Evolutionary conservation across 1,140 invertebrate species (phyloP).

Genomic region (Drosophila mauritiana): DNA sequence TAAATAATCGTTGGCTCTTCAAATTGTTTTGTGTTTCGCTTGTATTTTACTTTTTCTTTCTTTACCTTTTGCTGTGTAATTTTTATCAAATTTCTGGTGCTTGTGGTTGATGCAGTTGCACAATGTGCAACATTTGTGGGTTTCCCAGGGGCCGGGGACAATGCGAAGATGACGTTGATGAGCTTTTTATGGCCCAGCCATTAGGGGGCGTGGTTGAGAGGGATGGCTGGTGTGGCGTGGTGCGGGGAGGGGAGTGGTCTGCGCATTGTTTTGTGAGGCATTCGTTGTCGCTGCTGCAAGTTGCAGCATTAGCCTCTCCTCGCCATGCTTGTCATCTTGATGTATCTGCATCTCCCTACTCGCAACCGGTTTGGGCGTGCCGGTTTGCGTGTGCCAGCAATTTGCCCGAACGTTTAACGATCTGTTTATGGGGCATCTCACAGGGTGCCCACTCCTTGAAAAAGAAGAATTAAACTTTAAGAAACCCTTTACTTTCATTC

Average conservation of each 20-base stretch:
- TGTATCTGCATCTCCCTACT: constrained; percentile 52
- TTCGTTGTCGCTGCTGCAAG: constrained; percentile 47
- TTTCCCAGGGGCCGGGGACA: constrained; percentile 18
- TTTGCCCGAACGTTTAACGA: constrained; percentile 76
- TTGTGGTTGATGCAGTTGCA: constrained; percentile 33
- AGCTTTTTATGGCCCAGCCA: constrained; percentile 78
- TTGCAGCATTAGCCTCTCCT: constrained; percentile 68
- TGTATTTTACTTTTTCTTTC: constrained; percentile 43
- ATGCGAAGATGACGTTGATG: constrained; percentile 66
- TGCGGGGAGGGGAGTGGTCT: not conserved
- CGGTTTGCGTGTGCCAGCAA: constrained; percentile 71
- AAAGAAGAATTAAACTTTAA: constrained; percentile 14
- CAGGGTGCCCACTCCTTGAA: constrained; percentile 3
- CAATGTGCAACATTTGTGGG: constrained; percentile 48
- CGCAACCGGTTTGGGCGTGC: constrained; percentile 67
- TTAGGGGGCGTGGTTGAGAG: constrained; percentile 67
- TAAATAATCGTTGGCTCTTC: constrained; percentile 79
- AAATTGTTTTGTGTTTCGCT: constrained; percentile 66
- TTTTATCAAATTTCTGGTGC: constrained; percentile 73
- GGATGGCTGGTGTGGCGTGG: not conserved
- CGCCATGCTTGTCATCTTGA: constrained; percentile 53
- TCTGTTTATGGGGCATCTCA: constrained; percentile 66
- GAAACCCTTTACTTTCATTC: constrained; percentile 28
- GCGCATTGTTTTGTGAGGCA: constrained; percentile 52
- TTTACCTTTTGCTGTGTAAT: constrained; percentile 70